Conservation (phyloP, 2,888 invertebrate genomes). For the Drosophila anomelani region DNA sequence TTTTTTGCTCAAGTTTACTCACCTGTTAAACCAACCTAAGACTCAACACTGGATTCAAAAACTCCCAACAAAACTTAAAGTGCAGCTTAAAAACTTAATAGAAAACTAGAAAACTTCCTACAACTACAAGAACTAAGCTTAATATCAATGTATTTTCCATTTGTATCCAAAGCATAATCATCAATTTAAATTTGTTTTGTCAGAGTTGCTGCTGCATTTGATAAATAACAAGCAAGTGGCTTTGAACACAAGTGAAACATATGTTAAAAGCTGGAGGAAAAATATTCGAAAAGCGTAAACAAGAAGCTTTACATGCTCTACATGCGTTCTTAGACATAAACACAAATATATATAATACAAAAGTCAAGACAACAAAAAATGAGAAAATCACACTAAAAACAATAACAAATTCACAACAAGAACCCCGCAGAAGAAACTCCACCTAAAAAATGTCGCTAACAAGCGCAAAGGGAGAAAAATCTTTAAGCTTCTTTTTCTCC, state of each 20-base stretch:
- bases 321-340: slow-evolving; percentile 42
- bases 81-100: neutral
- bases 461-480: slow-evolving; percentile 47
- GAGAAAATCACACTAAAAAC: slow-evolving; percentile 48
- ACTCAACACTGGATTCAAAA: neutral
- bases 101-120: neutral
- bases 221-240: slow-evolving; percentile 57
- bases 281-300: slow-evolving; percentile 22
- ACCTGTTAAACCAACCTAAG: slow-evolving; percentile 50
- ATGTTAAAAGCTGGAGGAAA: slow-evolving; percentile 42
- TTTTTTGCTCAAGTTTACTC: slow-evolving; percentile 58
- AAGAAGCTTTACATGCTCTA: slow-evolving; percentile 37
- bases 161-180: slow-evolving; percentile 24
- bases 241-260: slow-evolving; percentile 52
- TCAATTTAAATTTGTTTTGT: slow-evolving; percentile 60
- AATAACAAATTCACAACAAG: slow-evolving; percentile 21
- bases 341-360: slow-evolving; percentile 54
- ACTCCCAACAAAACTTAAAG: slow-evolving; percentile 1
- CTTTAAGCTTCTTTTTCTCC: slow-evolving; percentile 44
- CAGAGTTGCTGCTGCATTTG: slow-evolving; percentile 52
- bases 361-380: slow-evolving; percentile 55
- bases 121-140: neutral
- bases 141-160: neutral
- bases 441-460: slow-evolving; percentile 48
- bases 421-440: slow-evolving; percentile 15